Evolutionary conservation across 2,797 vertebrate species (phyloP).

Genomic region (Sebastes variabilis): DNA sequence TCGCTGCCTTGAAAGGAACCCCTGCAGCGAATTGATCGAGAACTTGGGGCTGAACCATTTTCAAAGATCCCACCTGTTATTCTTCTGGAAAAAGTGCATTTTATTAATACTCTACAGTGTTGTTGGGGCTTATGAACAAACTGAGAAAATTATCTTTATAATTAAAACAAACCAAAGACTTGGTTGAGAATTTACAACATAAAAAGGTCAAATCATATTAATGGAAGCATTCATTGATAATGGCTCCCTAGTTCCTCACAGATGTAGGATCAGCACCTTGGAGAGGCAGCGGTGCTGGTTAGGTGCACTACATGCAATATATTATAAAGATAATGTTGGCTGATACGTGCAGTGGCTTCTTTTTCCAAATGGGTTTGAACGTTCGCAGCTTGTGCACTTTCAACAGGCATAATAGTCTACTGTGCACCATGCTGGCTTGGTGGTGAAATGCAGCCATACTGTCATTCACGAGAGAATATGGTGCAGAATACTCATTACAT

Average conservation of each 20-base stretch:
- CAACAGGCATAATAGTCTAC: background rate
- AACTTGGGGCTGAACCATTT: conserved; percentile 1
- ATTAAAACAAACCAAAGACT: background rate
- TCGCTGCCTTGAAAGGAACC: conserved; percentile 4
- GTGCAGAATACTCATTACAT: background rate
- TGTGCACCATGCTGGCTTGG: background rate
- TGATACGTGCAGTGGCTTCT: background rate
- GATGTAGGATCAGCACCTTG: too few relatives aligned
- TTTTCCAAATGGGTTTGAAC: background rate
- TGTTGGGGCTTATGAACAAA: background rate
- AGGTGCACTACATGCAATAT: background rate
- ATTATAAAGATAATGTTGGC: background rate
- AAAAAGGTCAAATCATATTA: background rate
- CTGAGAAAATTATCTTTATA: background rate
- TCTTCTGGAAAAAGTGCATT: background rate
- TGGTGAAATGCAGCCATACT: background rate
- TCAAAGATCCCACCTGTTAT: background rate
- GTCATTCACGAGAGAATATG: background rate
- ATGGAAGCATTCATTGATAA: background rate
- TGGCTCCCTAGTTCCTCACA: too few relatives aligned
- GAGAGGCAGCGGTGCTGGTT: background rate
- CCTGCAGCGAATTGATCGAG: conserved; percentile 7
- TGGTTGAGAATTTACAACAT: too few relatives aligned
- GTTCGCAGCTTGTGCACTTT: background rate
- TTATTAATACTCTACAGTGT: background rate